A percentile compares a stretch with the other conserved stretches of the same genome.
Evolutionary conservation across 2,888 invertebrate species (phyloP).

Genomic region (Tethea ocularis): DNA sequence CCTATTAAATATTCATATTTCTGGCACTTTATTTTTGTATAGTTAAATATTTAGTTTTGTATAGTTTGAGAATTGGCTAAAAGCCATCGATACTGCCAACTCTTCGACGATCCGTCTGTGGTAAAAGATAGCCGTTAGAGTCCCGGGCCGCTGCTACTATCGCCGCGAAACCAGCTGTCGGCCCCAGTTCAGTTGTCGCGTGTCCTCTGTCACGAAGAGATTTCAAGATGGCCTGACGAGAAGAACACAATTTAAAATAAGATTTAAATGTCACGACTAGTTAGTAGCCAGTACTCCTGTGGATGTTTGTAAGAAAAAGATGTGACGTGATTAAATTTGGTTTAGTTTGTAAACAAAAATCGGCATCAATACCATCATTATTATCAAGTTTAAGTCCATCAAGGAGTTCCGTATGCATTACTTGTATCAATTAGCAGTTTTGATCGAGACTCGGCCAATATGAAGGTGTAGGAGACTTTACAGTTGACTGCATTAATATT

Average conservation of each 20-base stretch:
- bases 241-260: conserved; percentile 26
- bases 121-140: conserved; percentile 57
- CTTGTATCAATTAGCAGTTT: too few species aligned
- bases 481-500: too few species aligned
- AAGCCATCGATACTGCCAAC: conserved; percentile 78
- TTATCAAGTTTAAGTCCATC: background rate
- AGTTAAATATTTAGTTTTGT: background rate
- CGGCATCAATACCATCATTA: too few species aligned
- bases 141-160: conserved; percentile 81
- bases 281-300: too few species aligned
- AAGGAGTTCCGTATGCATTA: too few species aligned
- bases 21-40: background rate
- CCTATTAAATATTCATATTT: background rate
- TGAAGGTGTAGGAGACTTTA: too few species aligned
- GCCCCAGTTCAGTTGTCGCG: conserved; percentile 62
- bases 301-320: too few species aligned
- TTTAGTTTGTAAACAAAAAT: too few species aligned
- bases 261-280: too few species aligned
- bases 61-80: conserved; percentile 25
- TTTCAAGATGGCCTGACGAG: conserved; percentile 65
- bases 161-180: conserved; percentile 86
- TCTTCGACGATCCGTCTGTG: conserved; percentile 75
- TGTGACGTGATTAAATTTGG: too few species aligned
- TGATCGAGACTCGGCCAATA: too few species aligned
- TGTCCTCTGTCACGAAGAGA: conserved; percentile 80